Percentiles rank a stretch among this genome's conserved stretches.
Evolutionary conservation across 2,113 vertebrate species (phyloP).

Genomic region (Nasalis larvatus): DNA sequence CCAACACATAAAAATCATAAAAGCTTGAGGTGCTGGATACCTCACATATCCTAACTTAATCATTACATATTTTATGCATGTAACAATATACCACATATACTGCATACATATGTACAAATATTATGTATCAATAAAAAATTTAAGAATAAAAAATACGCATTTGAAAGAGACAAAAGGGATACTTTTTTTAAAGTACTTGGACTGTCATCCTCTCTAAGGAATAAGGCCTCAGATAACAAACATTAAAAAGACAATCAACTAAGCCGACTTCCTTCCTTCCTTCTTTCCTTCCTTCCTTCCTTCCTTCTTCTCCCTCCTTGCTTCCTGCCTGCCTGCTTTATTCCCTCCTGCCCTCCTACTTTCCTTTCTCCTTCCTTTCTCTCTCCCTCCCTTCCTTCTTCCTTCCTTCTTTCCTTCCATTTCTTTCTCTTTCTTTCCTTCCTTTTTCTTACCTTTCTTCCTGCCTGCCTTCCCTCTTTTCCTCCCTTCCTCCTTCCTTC

Average conservation of each 20-base stretch:
- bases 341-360: not conserved
- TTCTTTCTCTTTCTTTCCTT: not conserved
- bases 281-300: not conserved
- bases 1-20: not conserved
- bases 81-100: not conserved
- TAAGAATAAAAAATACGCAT: not conserved
- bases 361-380: too few relatives aligned
- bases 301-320: too few relatives aligned
- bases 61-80: not conserved
- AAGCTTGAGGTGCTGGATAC: not conserved
- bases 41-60: not conserved
- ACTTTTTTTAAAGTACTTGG: not conserved
- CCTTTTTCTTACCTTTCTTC: not conserved
- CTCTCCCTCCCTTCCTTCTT: not conserved
- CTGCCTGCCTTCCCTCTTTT: not conserved
- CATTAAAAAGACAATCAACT: not conserved
- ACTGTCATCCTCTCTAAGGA: not conserved
- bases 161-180: constrained; percentile 17
- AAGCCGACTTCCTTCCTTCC: not conserved
- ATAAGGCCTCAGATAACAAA: not conserved
- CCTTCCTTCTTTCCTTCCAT: too few relatives aligned
- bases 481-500: not conserved
- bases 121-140: not conserved
- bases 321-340: not conserved
- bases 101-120: not conserved